Percentiles rank a stretch among this genome's conserved stretches.
These are phyloP conservation scores for Nixonia krombeini DNA, from an alignment of 1,140 invertebrate genomes.

Conservation along the genomic window DNA sequence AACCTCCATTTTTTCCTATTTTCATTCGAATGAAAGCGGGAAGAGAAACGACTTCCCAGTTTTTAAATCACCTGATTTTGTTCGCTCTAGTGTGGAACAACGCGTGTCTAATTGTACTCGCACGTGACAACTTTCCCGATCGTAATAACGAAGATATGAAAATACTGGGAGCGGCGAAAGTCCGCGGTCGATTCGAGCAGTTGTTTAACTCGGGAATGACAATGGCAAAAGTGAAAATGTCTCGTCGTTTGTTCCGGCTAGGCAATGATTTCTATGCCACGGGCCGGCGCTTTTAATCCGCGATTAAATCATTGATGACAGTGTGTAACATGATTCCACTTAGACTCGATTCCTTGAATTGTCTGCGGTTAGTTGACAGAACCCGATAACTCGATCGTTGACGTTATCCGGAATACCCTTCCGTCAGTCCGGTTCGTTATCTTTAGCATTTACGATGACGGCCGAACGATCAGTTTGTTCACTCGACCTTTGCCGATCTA, in stretches of 20 bases:
- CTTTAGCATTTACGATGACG: conserved; percentile 16
- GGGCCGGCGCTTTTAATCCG: no score
- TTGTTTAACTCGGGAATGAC: conserved; percentile 39
- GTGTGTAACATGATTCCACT: no score
- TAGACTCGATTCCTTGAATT: no score
- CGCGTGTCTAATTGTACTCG: no score
- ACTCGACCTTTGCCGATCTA: conserved; percentile 11
- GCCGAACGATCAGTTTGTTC: conserved; percentile 5
- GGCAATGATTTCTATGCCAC: conserved; percentile 18
- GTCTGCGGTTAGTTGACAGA: not conserved
- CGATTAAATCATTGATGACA: no score
- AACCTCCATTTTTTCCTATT: conserved; percentile 25
- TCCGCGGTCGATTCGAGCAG: conserved; percentile 10
- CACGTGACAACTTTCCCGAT: no score
- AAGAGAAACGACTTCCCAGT: no score
- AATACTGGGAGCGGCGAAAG: conserved; percentile 27
- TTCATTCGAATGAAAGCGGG: conserved; percentile 36
- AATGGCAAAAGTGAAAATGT: conserved; percentile 60
- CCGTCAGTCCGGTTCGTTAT: conserved; percentile 18
- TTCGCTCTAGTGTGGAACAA: no score
- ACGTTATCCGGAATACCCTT: not conserved
- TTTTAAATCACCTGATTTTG: no score
- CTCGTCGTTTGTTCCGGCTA: conserved; percentile 23
- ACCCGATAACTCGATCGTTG: not conserved
- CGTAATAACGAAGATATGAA: not conserved